A percentile compares a stretch with the other conserved stretches of the same genome.
Evolutionary conservation across 2,797 vertebrate species (phyloP).

Genomic region (Rhinoraja longicauda): DNA sequence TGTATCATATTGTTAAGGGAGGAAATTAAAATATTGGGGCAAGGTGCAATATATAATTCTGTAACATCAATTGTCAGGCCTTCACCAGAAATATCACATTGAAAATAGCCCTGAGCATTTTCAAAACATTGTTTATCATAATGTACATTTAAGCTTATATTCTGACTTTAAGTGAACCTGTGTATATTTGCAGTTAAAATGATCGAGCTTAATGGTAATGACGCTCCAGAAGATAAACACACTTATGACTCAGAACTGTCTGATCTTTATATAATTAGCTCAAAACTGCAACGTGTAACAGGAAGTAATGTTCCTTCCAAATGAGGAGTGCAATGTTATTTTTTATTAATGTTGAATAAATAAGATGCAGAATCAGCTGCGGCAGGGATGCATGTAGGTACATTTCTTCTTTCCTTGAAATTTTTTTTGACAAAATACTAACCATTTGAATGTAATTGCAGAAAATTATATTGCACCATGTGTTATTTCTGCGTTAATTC

Average conservation of each 20-base stretch:
- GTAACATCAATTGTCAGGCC: constrained; percentile 5
- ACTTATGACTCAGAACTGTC: not conserved
- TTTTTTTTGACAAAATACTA: not conserved
- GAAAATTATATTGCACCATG: constrained; percentile 33
- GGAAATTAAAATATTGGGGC: constrained; percentile 36
- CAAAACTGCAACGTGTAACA: not conserved
- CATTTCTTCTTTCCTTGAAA: constrained; percentile 18
- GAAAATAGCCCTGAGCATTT: not conserved
- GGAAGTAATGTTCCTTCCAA: not conserved
- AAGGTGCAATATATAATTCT: constrained; percentile 33
- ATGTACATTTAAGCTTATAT: constrained; percentile 14
- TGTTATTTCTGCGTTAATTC: constrained; percentile 3
- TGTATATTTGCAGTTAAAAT: constrained; percentile 14
- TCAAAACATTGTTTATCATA: constrained; percentile 8
- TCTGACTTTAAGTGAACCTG: not conserved
- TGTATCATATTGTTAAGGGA: constrained; percentile 14
- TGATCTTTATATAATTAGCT: not conserved
- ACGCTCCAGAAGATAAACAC: not conserved
- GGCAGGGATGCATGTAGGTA: constrained; percentile 29
- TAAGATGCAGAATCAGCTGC: constrained; percentile 28
- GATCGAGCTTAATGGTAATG: not conserved
- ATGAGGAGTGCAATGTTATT: constrained; percentile 30
- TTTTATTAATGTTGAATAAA: constrained; percentile 13
- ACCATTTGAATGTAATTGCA: constrained; percentile 36
- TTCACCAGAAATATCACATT: constrained; percentile 15